A percentile compares a stretch with the other conserved stretches of the same genome.
Conservation (phyloP, 2,888 invertebrate genomes). For the Lycophotia porphyrea region DNA sequence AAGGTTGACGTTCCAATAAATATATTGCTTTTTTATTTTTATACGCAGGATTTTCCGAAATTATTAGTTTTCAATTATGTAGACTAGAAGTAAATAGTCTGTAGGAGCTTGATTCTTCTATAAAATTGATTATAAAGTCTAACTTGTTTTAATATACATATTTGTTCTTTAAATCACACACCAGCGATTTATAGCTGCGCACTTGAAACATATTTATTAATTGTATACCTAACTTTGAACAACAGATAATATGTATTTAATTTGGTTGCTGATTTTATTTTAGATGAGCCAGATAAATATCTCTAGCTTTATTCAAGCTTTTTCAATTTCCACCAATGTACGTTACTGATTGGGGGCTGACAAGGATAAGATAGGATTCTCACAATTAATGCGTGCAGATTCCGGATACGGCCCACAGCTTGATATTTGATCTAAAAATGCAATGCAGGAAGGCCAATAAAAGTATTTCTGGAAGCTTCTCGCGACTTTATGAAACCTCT, state of each 20-base stretch:
- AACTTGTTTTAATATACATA: neutral
- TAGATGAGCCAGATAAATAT: too few relatives aligned
- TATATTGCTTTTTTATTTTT: neutral
- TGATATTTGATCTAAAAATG: neutral
- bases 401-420: too few relatives aligned
- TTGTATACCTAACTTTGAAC: too few relatives aligned
- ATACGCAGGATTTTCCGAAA: neutral
- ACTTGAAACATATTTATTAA: neutral
- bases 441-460: neutral
- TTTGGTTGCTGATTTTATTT: too few relatives aligned
- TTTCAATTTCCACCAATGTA: neutral
- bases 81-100: too few relatives aligned
- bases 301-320: neutral
- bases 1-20: slow-evolving; percentile 1
- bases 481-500: neutral
- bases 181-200: too few relatives aligned
- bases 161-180: too few relatives aligned
- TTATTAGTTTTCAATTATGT: neutral
- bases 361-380: neutral
- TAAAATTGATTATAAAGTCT: neutral
- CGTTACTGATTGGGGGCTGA: too few relatives aligned
- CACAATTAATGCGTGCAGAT: neutral
- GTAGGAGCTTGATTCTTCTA: neutral
- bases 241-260: too few relatives aligned
- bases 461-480: neutral